phyloP scores from a whole-genome alignment of 2,888 invertebrate species.

The Netelia inedita region DNA sequence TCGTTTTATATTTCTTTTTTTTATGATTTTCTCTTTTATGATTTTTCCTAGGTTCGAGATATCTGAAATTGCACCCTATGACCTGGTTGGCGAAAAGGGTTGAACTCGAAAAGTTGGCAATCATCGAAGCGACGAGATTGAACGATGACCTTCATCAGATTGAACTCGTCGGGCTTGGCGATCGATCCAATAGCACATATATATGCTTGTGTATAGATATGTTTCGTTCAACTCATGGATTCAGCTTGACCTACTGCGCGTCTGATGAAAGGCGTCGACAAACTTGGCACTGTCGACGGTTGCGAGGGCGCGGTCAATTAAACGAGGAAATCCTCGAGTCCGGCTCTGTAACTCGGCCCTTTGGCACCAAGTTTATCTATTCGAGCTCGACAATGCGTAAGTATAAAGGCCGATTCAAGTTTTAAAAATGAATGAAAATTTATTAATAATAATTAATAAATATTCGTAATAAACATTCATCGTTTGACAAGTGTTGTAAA shows the following conservation, averaged over 20 bases:
- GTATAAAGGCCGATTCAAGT: background rate
- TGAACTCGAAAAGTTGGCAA: slow-evolving; percentile 31
- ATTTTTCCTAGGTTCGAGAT: background rate
- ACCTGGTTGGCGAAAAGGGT: slow-evolving; percentile 11
- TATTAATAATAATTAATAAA: too few relatives aligned
- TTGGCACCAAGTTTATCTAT: slow-evolving; percentile 62
- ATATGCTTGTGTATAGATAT: background rate
- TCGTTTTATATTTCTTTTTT: background rate
- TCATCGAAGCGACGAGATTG: slow-evolving; percentile 39
- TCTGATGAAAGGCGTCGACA: slow-evolving; percentile 56
- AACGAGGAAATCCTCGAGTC: slow-evolving; percentile 52
- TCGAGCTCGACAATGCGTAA: slow-evolving; percentile 15
- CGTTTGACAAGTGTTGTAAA: too few relatives aligned
- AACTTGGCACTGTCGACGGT: slow-evolving; percentile 59
- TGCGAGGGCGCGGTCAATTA: slow-evolving; percentile 48
- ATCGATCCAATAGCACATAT: slow-evolving; percentile 38
- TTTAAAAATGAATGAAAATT: too few relatives aligned
- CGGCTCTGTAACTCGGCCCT: slow-evolving; percentile 48
- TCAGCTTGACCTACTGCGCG: slow-evolving; percentile 30
- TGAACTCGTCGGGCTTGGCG: slow-evolving; percentile 19
- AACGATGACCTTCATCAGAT: slow-evolving; percentile 48
- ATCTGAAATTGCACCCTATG: background rate
- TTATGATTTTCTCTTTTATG: slow-evolving; percentile 24
- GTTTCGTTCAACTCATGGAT: slow-evolving; percentile 33
- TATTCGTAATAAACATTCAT: too few relatives aligned